phyloP scores from a whole-genome alignment of 1,140 invertebrate genomes.

The Aleiodes sp. region DNA sequence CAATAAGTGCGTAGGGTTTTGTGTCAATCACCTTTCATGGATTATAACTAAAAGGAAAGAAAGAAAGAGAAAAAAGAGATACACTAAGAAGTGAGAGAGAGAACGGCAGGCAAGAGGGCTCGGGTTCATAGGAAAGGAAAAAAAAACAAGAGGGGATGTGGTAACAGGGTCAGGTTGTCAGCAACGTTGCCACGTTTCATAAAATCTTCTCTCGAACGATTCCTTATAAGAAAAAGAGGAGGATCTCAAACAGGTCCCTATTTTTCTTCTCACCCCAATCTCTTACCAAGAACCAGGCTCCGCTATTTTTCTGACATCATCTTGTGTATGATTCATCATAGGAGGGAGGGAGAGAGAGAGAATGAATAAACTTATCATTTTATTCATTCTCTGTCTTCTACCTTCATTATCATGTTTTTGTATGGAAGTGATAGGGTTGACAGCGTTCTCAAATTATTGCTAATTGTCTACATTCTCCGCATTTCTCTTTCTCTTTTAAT shows the following conservation, averaged over 20 bases:
- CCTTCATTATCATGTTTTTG: no score
- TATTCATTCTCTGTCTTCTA: no score
- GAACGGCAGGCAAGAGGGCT: slow-evolving; percentile 14
- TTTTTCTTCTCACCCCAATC: not conserved
- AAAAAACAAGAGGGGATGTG: slow-evolving; percentile 28
- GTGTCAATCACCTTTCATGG: slow-evolving; percentile 15
- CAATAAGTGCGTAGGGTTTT: not conserved
- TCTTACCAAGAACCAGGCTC: not conserved
- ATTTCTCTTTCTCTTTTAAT: not conserved
- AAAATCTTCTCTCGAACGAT: not conserved
- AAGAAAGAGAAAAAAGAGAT: slow-evolving; percentile 5
- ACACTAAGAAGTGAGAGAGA: not conserved
- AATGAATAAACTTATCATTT: no score
- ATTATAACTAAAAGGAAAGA: not conserved
- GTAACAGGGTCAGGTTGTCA: slow-evolving; percentile 47
- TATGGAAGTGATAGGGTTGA: not conserved
- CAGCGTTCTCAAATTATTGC: not conserved
- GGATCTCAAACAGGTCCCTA: not conserved
- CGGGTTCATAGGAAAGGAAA: slow-evolving; percentile 4
- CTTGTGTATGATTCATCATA: not conserved
- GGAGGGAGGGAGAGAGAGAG: no score
- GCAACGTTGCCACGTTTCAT: slow-evolving; percentile 40
- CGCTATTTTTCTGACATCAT: not conserved
- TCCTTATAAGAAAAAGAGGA: not conserved
- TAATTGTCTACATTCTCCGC: not conserved